A percentile compares a stretch with the other conserved stretches of the same genome.
These are phyloP conservation scores for Rhinichthys klamathensis DNA, from an alignment of 2,113 vertebrate genomes.

Conservation along the genomic window DNA sequence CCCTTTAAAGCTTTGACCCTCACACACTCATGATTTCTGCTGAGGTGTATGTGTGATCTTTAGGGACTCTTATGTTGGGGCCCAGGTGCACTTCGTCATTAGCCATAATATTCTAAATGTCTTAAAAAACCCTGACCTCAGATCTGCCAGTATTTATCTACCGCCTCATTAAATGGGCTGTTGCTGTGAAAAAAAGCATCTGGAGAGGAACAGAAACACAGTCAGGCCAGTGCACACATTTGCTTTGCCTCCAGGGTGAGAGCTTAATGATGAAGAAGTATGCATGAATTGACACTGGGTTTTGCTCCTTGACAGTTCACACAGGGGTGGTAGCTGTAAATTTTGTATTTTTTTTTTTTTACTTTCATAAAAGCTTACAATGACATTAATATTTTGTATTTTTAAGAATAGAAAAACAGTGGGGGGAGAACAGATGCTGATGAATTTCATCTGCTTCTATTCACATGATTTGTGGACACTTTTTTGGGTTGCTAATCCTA, in stretches of 20 bases:
- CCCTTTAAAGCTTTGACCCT: background rate
- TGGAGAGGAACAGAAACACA: slow-evolving; percentile 96
- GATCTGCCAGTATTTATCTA: slow-evolving; percentile 95
- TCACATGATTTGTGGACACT: too few relatives aligned
- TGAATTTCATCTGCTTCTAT: background rate
- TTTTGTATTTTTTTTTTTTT: too few relatives aligned
- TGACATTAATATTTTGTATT: background rate
- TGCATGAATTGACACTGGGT: background rate
- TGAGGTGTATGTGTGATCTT: slow-evolving; percentile 84
- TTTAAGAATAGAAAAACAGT: background rate
- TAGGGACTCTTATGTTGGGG: slow-evolving; percentile 92
- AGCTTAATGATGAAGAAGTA: background rate
- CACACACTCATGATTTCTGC: slow-evolving; percentile 6
- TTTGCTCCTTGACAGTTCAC: background rate
- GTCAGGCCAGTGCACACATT: background rate
- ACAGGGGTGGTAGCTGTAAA: too few relatives aligned
- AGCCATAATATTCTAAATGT: slow-evolving; percentile 94
- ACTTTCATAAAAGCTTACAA: too few relatives aligned
- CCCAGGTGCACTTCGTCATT: slow-evolving; percentile 94
- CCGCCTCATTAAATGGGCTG: slow-evolving; percentile 96
- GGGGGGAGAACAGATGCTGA: background rate
- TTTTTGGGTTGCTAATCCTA: too few relatives aligned
- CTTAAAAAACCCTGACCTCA: slow-evolving; percentile 87
- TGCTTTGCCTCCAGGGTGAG: slow-evolving; percentile 5
- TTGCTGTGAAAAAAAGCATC: slow-evolving; percentile 92